Conservation (phyloP, 2,113 vertebrate genomes). For the Nansenia antarctica region DNA sequence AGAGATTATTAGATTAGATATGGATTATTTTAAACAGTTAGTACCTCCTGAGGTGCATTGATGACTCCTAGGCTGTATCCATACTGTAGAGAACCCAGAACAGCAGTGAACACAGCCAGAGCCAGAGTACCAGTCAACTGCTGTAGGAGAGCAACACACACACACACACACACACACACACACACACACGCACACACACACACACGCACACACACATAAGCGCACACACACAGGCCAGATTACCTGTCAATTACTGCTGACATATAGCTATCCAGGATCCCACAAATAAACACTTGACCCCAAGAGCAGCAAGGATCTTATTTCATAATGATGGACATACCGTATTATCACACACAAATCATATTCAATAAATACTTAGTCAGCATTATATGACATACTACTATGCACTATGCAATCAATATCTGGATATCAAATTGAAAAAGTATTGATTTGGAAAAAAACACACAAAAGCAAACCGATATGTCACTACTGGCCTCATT, state of each 20-base stretch:
- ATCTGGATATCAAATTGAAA: too few relatives aligned
- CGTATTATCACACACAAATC: too few relatives aligned
- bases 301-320: too few relatives aligned
- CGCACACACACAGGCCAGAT: too few relatives aligned
- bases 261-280: too few relatives aligned
- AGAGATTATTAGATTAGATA: too few relatives aligned
- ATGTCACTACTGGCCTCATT: not conserved
- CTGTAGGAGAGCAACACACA: conserved; percentile 47
- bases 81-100: conserved; percentile 89
- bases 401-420: not conserved
- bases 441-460: too few relatives aligned
- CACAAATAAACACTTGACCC: too few relatives aligned
- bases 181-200: not conserved
- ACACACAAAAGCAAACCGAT: not conserved
- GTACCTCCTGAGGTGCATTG: conserved; percentile 92
- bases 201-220: not conserved
- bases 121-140: conserved; percentile 83
- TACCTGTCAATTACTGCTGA: too few relatives aligned
- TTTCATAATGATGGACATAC: too few relatives aligned
- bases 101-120: conserved; percentile 84
- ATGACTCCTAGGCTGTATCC: conserved; percentile 95
- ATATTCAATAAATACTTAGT: too few relatives aligned
- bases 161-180: conserved; percentile 3
- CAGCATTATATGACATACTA: not conserved
- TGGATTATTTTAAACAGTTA: too few relatives aligned